Evolutionary conservation across 2,888 invertebrate species (phyloP).

Genomic region (Amphipyra berbera): DNA sequence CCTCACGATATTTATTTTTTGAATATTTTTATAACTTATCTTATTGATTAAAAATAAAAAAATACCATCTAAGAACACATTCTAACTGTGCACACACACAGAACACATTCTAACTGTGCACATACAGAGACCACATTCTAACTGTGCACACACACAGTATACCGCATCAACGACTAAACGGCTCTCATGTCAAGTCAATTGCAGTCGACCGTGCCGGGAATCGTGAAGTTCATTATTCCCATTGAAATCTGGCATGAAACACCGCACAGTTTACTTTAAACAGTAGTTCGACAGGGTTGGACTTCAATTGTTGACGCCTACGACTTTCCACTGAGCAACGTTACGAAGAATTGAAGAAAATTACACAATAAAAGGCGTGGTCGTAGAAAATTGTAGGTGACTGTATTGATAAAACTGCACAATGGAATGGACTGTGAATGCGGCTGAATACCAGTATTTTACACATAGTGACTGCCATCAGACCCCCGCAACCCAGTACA

Average conservation of each 20-base stretch:
- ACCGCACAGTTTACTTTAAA: conserved; percentile 46
- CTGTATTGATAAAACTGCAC: neutral
- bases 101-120: too few relatives aligned
- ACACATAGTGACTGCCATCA: too few relatives aligned
- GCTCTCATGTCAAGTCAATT: conserved; percentile 48
- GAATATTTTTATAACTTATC: too few relatives aligned
- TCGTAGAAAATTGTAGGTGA: neutral
- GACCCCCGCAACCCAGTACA: too few relatives aligned
- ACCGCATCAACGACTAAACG: conserved; percentile 42
- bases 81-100: too few relatives aligned
- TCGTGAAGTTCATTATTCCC: conserved; percentile 71
- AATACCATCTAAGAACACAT: too few relatives aligned
- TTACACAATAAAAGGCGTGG: conserved; percentile 9
- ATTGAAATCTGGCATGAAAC: conserved; percentile 70
- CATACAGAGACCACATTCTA: neutral
- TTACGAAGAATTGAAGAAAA: conserved; percentile 10
- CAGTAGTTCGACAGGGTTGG: conserved; percentile 22
- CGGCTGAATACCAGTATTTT: too few relatives aligned
- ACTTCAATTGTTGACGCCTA: conserved; percentile 27
- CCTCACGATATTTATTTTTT: too few relatives aligned
- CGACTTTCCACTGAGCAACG: conserved; percentile 18
- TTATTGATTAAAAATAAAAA: too few relatives aligned
- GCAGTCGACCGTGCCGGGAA: conserved; percentile 67
- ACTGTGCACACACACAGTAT: conserved; percentile 4
- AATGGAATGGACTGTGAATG: too few relatives aligned